A percentile compares a stretch with the other conserved stretches of the same genome.
Conservation (phyloP, 2,797 vertebrate genomes). For the Sebastes goodei region DNA sequence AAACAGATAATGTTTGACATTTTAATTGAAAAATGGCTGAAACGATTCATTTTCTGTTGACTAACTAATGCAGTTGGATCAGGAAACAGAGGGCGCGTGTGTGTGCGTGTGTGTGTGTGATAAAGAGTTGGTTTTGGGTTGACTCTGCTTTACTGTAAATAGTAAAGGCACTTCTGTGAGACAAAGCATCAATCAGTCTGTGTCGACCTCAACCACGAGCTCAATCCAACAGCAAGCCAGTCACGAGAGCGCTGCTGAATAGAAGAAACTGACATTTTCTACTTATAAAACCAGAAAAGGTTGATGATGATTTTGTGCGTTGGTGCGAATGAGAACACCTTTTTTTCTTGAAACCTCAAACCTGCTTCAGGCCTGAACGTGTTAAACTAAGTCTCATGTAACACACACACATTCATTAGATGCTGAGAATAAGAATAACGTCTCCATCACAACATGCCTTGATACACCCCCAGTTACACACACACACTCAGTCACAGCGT, state of each 20-base stretch:
- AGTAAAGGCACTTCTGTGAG: background rate
- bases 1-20: background rate
- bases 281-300: conserved; percentile 1
- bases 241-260: background rate
- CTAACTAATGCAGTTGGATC: background rate
- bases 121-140: background rate
- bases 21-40: background rate
- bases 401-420: background rate
- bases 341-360: conserved; percentile 2
- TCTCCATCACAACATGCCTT: conserved; percentile 6
- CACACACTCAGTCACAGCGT: conserved; percentile 21
- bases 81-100: background rate
- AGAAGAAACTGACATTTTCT: background rate
- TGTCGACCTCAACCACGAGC: conserved; percentile 12
- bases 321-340: background rate
- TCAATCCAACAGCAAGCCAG: conserved; percentile 8
- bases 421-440: background rate
- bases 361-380: background rate
- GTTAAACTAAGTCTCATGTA: background rate
- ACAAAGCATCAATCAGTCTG: conserved; percentile 7
- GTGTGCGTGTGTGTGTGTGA: no score
- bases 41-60: background rate
- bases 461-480: conserved; percentile 1
- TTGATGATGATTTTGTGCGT: background rate
- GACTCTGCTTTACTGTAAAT: conserved; percentile 6